Base-by-base conservation (phyloP, 2,888 invertebrate species). In the Drosophila limbata region DNA sequence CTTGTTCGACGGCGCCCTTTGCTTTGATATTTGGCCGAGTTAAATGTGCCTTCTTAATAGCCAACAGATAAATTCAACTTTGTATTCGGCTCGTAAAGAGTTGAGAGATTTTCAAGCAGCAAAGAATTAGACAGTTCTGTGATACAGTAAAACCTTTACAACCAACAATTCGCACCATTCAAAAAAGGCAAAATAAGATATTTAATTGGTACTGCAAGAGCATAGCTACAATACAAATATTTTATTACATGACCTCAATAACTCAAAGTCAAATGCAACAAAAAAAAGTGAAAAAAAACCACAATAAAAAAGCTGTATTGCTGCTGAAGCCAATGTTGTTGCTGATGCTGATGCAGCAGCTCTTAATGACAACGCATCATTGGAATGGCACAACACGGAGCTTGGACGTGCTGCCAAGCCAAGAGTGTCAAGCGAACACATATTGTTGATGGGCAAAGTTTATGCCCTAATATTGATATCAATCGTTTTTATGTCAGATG, bases 391-490 rank as follows among this genome's bases (percentile, higher is more conserved):
- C 13, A 65, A 63, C 50, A 66, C 61, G 35, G 31, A 44, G 45
- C 39, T 40, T 31, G 59, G 57, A 55, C 73, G 65, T 66, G 61
- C 52, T 44, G n/a, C n/a, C n/a, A n/a, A n/a, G 13, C 10, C 19
- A 37, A 40, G 59, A 21, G 44, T 52, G 42, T 60, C 42, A 55
- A 47, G 35, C 33, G 61, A 55, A 55, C 35, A 65, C 72, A 69
- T 59, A 60, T 53, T 67, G 69, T 56, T 68, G 68, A 74, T 77
- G 62, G 73, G 13, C 66, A 68, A 76, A 78, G 76, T 79, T 81
- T 62, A 73, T 77, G 81, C 48, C 67, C 70, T 51, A 70, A 84
- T 85, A 85, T 85, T 85, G 86, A 85, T 88, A 85, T 80, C 88
- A 88, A 85, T 85, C 86, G 86, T 86, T 85, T 85, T 88, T 88